A percentile compares a stretch with the other conserved stretches of the same genome.
Conservation (phyloP, 1,140 invertebrate genomes). For the Drosophila lacertosa region DNA sequence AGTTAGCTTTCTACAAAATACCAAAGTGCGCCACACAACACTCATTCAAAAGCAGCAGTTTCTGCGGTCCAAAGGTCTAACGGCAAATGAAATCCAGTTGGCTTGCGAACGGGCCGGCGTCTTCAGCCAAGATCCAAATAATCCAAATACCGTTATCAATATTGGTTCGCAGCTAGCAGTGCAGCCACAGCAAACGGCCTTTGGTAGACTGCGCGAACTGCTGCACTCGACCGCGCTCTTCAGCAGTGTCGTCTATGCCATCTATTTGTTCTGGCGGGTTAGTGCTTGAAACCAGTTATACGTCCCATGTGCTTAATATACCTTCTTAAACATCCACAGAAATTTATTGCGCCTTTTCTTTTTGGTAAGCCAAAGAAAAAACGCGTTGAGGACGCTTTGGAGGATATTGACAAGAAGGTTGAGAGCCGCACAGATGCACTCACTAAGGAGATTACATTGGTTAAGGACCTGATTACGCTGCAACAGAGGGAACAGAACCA, state of each 20-base stretch:
- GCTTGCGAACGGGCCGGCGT: conserved; percentile 88
- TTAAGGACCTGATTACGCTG: conserved; percentile 83
- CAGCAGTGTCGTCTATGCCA: conserved; percentile 88
- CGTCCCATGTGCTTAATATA: background rate
- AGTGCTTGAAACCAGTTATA: conserved; percentile 2
- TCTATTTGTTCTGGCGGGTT: conserved; percentile 91
- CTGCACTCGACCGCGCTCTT: conserved; percentile 88
- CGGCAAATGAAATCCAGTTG: conserved; percentile 90
- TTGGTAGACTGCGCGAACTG: conserved; percentile 87
- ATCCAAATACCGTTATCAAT: conserved; percentile 75
- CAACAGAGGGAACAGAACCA: conserved; percentile 85
- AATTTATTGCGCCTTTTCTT: conserved; percentile 87
- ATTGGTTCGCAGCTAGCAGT: conserved; percentile 74
- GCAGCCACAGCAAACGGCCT: conserved; percentile 81
- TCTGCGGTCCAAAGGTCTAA: conserved; percentile 91
- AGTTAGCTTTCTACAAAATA: conserved; percentile 93
- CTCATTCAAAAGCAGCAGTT: conserved; percentile 91
- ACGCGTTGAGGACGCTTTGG: conserved; percentile 87
- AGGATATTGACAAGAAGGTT: conserved; percentile 88
- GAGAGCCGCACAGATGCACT: conserved; percentile 87
- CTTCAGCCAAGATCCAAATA: conserved; percentile 79
- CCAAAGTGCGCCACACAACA: conserved; percentile 90
- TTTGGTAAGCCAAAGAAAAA: conserved; percentile 88
- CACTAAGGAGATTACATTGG: conserved; percentile 85
- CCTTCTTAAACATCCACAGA: conserved; percentile 84